These are phyloP conservation scores for Chydorus sphaericus DNA, from an alignment of 2,888 invertebrate species.

Conservation along the genomic window DNA sequence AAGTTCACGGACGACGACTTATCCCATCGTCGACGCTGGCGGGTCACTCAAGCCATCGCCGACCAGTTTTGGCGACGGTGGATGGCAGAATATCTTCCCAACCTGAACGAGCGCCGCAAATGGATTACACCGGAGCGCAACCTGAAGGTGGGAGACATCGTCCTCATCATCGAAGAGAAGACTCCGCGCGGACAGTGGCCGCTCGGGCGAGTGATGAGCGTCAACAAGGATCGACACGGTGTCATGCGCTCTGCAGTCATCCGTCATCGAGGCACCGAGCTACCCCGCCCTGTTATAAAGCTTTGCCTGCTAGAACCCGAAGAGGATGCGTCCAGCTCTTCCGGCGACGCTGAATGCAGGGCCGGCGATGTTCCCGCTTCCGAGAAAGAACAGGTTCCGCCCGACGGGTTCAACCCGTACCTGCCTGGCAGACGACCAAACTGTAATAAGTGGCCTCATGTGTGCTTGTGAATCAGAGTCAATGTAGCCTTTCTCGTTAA, in stretches of 20 bases:
- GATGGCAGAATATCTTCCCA: conserved; percentile 20
- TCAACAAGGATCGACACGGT: conserved; percentile 8
- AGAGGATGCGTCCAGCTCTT: too few species aligned
- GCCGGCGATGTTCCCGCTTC: too few species aligned
- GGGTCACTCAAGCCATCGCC: conserved; percentile 18
- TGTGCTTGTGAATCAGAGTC: too few species aligned
- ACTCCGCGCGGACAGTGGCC: conserved; percentile 9
- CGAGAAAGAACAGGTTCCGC: too few species aligned
- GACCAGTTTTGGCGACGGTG: conserved; percentile 21
- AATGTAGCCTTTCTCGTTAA: too few species aligned
- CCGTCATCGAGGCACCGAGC: conserved; percentile 15
- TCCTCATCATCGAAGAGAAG: neutral
- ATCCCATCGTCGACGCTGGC: neutral
- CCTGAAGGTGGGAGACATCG: conserved; percentile 14
- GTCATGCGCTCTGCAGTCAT: conserved; percentile 6
- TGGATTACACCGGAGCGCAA: conserved; percentile 13
- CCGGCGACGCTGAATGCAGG: too few species aligned
- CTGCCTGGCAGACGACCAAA: too few species aligned
- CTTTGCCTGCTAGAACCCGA: conserved; percentile 6
- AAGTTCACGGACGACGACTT: neutral
- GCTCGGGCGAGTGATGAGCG: neutral
- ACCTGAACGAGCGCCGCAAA: conserved; percentile 17
- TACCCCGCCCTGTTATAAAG: conserved; percentile 10
- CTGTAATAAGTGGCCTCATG: too few species aligned
- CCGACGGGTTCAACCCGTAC: too few species aligned